These are phyloP conservation scores for Trichogramma dendrolimi DNA, from an alignment of 2,888 invertebrate genomes.

Conservation along the genomic window DNA sequence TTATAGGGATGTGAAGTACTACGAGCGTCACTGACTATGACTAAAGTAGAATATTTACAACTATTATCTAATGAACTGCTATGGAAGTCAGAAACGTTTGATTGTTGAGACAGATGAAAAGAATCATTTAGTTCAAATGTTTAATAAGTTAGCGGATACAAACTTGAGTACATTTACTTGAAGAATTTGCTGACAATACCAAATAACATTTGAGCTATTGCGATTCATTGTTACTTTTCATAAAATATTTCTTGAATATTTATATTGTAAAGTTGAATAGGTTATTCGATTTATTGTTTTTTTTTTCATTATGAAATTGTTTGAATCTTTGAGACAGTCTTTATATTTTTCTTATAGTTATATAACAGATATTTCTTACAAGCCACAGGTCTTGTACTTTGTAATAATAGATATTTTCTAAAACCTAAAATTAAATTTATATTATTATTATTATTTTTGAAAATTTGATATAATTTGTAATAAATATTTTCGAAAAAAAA, in stretches of 20 bases:
- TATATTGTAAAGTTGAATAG: constrained; percentile 24
- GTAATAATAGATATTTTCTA: constrained; percentile 19
- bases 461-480: constrained; percentile 20
- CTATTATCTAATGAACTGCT: no score
- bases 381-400: constrained; percentile 18
- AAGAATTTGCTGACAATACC: no score
- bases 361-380: constrained; percentile 19
- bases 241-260: constrained; percentile 17
- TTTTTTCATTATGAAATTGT: constrained; percentile 10
- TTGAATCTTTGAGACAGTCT: constrained; percentile 18
- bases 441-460: constrained; percentile 17
- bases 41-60: no score
- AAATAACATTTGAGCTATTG: constrained; percentile 8
- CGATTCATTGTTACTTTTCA: constrained; percentile 22
- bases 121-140: no score
- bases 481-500: constrained; percentile 27
- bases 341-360: constrained; percentile 18
- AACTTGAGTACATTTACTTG: no score
- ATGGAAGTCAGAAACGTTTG: no score
- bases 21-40: no score
- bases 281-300: constrained; percentile 24
- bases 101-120: no score
- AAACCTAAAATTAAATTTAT: constrained; percentile 18
- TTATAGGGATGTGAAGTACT: no score
- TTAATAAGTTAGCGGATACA: no score